Evolutionary conservation across 2,888 invertebrate genomes (phyloP).

Genomic region (Enchytraeus crypticus): DNA sequence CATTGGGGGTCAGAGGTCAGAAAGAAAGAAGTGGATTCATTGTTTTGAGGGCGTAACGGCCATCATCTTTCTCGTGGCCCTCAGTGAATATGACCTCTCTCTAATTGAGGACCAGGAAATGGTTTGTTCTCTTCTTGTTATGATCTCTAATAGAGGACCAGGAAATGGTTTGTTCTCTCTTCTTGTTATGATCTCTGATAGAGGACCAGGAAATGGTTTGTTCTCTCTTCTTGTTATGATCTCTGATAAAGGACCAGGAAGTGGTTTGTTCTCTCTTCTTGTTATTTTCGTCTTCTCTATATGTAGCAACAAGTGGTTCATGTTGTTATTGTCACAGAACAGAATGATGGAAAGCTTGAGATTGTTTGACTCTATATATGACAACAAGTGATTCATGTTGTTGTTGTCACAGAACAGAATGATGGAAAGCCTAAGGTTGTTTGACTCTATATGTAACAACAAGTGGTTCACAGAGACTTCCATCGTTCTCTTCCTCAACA

Average conservation of each 20-base stretch:
- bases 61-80: conserved; percentile 81
- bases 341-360: conserved; percentile 86
- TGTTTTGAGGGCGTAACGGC: conserved; percentile 87
- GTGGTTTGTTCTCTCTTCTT: no score
- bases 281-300: no score
- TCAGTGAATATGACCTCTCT: conserved; percentile 79
- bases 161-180: no score
- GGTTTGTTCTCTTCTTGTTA: no score
- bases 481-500: conserved; percentile 80
- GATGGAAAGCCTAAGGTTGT: conserved; percentile 82
- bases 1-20: conserved; percentile 84
- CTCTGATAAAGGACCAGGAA: no score
- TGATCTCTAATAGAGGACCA: no score
- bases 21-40: conserved; percentile 88
- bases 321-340: no score
- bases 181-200: no score
- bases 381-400: conserved; percentile 89
- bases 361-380: conserved; percentile 83
- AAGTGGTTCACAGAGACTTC: conserved; percentile 87
- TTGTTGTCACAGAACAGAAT: conserved; percentile 72
- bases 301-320: no score
- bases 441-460: conserved; percentile 86
- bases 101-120: conserved; percentile 64
- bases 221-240: no score
- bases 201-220: no score